Evolutionary conservation across 2,113 vertebrate species (phyloP), one percentile per base, ranked within the genome.

Genomic region (Ctenomys sociabilis): DNA sequence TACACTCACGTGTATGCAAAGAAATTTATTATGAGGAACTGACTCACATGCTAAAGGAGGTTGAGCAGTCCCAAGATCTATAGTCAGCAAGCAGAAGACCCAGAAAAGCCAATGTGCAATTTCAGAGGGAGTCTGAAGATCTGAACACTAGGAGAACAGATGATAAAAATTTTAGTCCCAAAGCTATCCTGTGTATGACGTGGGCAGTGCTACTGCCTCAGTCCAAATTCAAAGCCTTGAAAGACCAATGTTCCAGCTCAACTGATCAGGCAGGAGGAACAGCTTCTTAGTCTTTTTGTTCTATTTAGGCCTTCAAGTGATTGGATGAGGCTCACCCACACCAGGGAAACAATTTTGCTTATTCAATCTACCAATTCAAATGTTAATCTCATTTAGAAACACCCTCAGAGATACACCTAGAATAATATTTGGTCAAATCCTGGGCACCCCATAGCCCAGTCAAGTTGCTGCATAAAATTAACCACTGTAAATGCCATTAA

Each of bases 401-500:
- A 94, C 8, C 43, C 9, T 90, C 61, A 52, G 2, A 75, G 82
- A 72, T 22, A 73, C 1, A 75, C 7, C n/a, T 24, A 75, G 85
- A 30, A 96, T 30, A 84, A 73, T 35, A 40, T 66, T 30, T 91
- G 72, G 70, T 28, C 77, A 87, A 92, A 85, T 94, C 84, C 63
- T n/a, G 59, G 86, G 66, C 45, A 88, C 13, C 0, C 11, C 4
- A 2, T 81, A 77, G 52, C 26, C 22, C 68, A 87, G 73, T 59
- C 82, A 84, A 68, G 10, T 61, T 88, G 63, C 80, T 37, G 85
- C 4, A 54, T 61, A 93, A 73, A 81, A 82, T 57, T 49, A 70
- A 90, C 52, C 40, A 63, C 43, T 35, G 40, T 2, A 64, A 88
- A 59, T 93, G 63, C 32, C 35, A 66, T 10, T 5, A 64, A 88